Evolutionary conservation across 2,888 invertebrate species (phyloP).

Genomic region (Coremacera marginata): DNA sequence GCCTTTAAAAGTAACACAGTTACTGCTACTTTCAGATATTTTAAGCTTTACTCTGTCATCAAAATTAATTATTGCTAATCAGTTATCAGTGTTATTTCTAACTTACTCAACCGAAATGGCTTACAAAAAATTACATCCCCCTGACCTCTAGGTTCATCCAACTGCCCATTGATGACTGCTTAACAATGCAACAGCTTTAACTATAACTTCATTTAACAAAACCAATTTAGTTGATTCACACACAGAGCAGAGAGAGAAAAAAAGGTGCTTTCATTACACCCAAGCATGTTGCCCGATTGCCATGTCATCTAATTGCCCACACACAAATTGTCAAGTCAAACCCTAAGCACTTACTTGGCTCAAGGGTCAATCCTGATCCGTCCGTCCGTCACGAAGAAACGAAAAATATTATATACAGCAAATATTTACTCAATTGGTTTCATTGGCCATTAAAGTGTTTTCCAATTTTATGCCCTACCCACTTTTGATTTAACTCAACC

Average conservation of each 20-base stretch:
- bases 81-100: too few species aligned
- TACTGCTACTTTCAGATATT: too few species aligned
- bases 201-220: constrained; percentile 12
- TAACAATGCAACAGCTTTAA: not conserved
- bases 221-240: constrained; percentile 4
- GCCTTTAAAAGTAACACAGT: too few species aligned
- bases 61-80: too few species aligned
- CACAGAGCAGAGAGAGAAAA: not conserved
- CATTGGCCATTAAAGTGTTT: constrained; percentile 18
- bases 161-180: not conserved
- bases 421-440: constrained; percentile 18
- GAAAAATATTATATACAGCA: not conserved
- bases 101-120: too few species aligned
- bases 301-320: not conserved
- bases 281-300: not conserved
- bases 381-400: not conserved
- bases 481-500: not conserved
- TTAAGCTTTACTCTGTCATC: too few species aligned
- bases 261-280: not conserved
- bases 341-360: not conserved
- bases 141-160: not conserved
- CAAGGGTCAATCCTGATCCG: not conserved
- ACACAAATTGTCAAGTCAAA: constrained; percentile 20
- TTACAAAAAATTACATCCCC: too few species aligned
- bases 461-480: constrained; percentile 34